These are phyloP conservation scores for Characodon lateralis DNA, from an alignment of 2,797 vertebrate species.

Conservation along the genomic window DNA sequence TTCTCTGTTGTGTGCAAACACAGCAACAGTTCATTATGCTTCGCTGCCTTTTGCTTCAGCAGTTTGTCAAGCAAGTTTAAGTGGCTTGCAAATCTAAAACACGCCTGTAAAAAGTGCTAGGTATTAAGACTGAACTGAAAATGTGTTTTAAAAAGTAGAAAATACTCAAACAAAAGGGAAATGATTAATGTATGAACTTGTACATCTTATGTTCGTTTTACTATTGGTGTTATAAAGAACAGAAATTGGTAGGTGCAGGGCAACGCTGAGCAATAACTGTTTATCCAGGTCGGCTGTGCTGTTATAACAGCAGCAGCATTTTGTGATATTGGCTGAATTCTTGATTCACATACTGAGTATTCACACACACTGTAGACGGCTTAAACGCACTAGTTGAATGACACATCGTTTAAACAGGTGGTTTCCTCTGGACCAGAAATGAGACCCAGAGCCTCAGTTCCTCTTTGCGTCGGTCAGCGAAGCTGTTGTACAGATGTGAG, in stretches of 20 bases:
- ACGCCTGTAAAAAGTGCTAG: neutral
- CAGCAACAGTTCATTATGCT: neutral
- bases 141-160: neutral
- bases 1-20: neutral
- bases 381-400: neutral
- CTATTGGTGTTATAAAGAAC: neutral
- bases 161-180: neutral
- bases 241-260: neutral
- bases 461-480: neutral
- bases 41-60: neutral
- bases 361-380: neutral
- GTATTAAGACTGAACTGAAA: neutral
- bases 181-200: neutral
- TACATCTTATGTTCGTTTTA: neutral
- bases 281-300: neutral
- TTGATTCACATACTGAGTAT: neutral
- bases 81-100: neutral
- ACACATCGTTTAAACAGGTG: neutral
- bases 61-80: neutral
- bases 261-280: neutral
- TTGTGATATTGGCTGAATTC: neutral
- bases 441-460: neutral
- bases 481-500: neutral
- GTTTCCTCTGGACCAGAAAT: conserved; percentile 3
- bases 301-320: neutral